These are phyloP conservation scores for Lerema accius DNA, from an alignment of 1,140 invertebrate genomes.

Conservation along the genomic window DNA sequence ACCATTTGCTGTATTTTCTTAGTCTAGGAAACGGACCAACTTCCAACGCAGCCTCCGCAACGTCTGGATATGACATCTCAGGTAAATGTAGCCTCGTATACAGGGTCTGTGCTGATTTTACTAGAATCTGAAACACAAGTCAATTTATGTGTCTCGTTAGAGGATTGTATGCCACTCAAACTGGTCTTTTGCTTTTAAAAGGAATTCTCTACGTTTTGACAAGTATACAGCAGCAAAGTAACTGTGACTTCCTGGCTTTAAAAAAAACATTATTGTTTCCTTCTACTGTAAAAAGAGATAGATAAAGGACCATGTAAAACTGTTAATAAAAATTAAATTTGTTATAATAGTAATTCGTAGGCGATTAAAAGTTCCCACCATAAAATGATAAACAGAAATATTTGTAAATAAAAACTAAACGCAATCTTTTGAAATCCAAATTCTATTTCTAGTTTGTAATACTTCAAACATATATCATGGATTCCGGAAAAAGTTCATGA, in stretches of 20 bases:
- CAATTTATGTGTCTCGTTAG: no score
- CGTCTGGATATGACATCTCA: constrained; percentile 64
- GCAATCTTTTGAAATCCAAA: not conserved
- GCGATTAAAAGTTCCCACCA: no score
- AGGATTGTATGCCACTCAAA: no score
- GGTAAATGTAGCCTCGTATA: constrained; percentile 55
- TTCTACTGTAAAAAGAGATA: no score
- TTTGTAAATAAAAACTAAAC: not conserved
- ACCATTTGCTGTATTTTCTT: constrained; percentile 53
- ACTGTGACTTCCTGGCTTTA: no score
- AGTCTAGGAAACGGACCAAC: constrained; percentile 54
- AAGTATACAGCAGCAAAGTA: no score
- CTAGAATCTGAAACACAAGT: constrained; percentile 62
- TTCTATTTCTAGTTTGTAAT: constrained; percentile 12
- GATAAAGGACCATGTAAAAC: no score
- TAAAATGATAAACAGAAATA: not conserved
- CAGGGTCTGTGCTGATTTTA: constrained; percentile 55
- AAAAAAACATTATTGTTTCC: no score
- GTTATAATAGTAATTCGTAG: no score
- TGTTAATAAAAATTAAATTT: no score
- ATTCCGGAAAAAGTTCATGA: constrained; percentile 24
- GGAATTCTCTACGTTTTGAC: no score
- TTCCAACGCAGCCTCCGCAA: constrained; percentile 57
- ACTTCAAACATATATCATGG: constrained; percentile 14
- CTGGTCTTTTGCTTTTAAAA: no score